These are phyloP conservation scores for Drosophila vallismaia DNA, from an alignment of 2,888 invertebrate species.

Conservation along the genomic window DNA sequence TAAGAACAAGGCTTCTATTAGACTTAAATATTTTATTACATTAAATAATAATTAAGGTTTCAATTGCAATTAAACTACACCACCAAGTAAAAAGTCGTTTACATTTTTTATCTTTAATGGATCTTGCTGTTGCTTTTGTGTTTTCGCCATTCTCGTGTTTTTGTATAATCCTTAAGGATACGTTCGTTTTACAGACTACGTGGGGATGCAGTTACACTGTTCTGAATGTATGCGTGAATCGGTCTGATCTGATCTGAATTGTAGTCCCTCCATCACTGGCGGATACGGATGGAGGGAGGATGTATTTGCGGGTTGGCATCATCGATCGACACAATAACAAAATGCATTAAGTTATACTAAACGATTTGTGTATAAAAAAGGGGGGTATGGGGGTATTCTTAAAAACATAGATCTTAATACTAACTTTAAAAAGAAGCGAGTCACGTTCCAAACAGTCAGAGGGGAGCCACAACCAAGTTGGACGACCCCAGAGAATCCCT, in stretches of 20 bases:
- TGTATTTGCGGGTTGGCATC: constrained; percentile 10
- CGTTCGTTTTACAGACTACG: constrained; percentile 50
- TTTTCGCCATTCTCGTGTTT: constrained; percentile 30
- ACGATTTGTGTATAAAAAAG: constrained; percentile 67
- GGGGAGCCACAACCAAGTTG: constrained; percentile 30
- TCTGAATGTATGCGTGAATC: constrained; percentile 69
- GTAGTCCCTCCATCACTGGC: constrained; percentile 11
- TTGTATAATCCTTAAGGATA: constrained; percentile 46
- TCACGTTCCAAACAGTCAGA: constrained; percentile 14
- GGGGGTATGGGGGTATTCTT: constrained; percentile 43
- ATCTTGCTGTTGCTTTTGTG: constrained; percentile 43
- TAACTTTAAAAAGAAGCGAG: constrained; percentile 41
- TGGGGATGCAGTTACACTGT: constrained; percentile 75
- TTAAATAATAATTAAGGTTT: background rate
- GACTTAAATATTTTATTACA: background rate
- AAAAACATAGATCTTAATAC: constrained; percentile 64
- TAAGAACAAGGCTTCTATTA: background rate
- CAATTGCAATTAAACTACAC: background rate
- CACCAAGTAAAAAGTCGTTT: background rate
- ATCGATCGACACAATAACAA: constrained; percentile 56
- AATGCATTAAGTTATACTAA: constrained; percentile 74
- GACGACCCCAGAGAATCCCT: background rate
- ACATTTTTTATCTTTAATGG: constrained; percentile 58
- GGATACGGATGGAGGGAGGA: constrained; percentile 8
- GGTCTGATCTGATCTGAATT: constrained; percentile 31